A percentile compares a stretch with the other conserved stretches of the same genome.
Conservation (phyloP, 1,140 invertebrate species). For the Galleria mellonella region DNA sequence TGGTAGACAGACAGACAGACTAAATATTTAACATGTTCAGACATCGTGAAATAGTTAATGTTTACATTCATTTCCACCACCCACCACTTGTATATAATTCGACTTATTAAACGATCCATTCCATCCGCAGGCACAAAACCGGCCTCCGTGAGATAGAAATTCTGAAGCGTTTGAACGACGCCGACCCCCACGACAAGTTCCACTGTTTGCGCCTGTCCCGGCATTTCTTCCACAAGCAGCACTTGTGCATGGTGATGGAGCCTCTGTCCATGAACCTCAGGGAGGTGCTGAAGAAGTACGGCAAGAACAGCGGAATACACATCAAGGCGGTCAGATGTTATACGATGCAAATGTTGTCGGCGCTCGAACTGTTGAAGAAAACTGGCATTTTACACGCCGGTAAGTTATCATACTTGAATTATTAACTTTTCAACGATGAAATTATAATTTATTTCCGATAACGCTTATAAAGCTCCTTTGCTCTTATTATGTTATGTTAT, state of each 20-base stretch:
- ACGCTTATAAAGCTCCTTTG: no score
- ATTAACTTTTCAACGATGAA: no score
- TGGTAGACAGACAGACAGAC: no score
- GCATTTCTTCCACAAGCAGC: conserved; percentile 97
- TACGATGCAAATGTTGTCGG: conserved; percentile 94
- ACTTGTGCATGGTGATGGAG: conserved; percentile 99
- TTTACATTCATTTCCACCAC: background rate
- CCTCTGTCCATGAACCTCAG: conserved; percentile 95
- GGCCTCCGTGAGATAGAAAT: conserved; percentile 98
- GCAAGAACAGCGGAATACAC: conserved; percentile 87
- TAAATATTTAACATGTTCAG: no score
- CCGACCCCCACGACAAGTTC: conserved; percentile 97
- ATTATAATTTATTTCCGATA: no score
- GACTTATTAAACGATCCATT: conserved; percentile 26
- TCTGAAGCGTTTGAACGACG: conserved; percentile 95
- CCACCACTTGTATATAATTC: no score
- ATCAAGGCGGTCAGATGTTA: conserved; percentile 98
- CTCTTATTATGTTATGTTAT: no score
- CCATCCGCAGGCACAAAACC: conserved; percentile 98
- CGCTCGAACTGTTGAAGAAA: conserved; percentile 95
- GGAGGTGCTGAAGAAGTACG: conserved; percentile 95
- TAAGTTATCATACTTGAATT: conserved; percentile 19
- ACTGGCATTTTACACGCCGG: conserved; percentile 97
- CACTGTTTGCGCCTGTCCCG: conserved; percentile 96
- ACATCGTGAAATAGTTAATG: no score